Percentiles rank a stretch among this genome's conserved stretches.
These are phyloP conservation scores for Bostrychus sinensis DNA, from an alignment of 2,113 vertebrate species.

Conservation along the genomic window DNA sequence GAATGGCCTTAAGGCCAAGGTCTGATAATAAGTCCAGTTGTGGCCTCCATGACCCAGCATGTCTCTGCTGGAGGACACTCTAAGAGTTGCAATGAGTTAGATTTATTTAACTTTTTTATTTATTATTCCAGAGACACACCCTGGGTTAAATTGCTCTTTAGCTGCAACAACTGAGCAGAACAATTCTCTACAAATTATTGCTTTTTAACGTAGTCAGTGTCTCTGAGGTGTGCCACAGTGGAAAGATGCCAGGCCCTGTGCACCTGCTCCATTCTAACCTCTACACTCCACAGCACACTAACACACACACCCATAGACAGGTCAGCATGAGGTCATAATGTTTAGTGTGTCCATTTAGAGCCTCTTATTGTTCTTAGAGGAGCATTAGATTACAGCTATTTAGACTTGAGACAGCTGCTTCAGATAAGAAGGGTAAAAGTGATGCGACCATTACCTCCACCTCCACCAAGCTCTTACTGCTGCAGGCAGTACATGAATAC, in stretches of 20 bases:
- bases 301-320: constrained; percentile 10
- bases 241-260: constrained; percentile 26
- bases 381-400: constrained; percentile 49
- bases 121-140: no score
- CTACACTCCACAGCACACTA: constrained; percentile 14
- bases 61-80: background rate
- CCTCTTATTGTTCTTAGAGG: constrained; percentile 41
- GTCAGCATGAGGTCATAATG: constrained; percentile 34
- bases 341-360: constrained; percentile 34
- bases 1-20: constrained; percentile 18
- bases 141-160: no score
- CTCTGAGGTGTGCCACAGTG: constrained; percentile 26
- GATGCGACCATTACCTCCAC: constrained; percentile 7
- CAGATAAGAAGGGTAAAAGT: constrained; percentile 31
- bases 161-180: constrained; percentile 13
- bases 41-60: constrained; percentile 1
- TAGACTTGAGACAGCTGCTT: constrained; percentile 25
- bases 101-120: no score
- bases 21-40: constrained; percentile 10
- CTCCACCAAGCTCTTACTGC: background rate
- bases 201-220: constrained; percentile 20
- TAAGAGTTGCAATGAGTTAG: background rate
- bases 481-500: background rate
- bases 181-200: constrained; percentile 8
- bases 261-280: constrained; percentile 23